Conservation (phyloP, 1,140 invertebrate genomes). For the Drosophila ohnishii region DNA sequence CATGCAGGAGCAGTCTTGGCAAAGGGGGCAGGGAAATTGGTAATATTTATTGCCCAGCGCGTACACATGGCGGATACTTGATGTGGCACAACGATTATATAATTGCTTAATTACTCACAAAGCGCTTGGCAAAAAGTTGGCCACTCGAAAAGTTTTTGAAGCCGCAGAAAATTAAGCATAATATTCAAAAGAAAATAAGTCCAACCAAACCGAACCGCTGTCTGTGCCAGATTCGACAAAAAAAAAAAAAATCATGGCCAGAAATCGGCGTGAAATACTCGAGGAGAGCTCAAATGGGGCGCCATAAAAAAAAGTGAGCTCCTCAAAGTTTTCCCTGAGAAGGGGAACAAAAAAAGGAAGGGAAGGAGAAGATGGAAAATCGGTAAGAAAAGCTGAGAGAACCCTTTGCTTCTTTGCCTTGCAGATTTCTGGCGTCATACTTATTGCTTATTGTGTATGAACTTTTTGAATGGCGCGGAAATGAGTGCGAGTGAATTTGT, state of each 20-base stretch:
- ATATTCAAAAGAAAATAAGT: slow-evolving; percentile 59
- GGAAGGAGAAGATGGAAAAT: neutral
- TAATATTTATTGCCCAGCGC: slow-evolving; percentile 39
- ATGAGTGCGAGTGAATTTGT: slow-evolving; percentile 29
- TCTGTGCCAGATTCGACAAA: slow-evolving; percentile 23
- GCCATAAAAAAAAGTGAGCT: slow-evolving; percentile 43
- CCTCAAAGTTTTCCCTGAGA: slow-evolving; percentile 42
- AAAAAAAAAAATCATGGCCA: slow-evolving; percentile 43
- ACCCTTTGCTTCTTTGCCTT: slow-evolving; percentile 45
- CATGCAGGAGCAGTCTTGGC: neutral
- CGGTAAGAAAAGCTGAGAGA: neutral
- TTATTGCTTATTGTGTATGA: slow-evolving; percentile 66
- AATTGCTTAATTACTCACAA: slow-evolving; percentile 72
- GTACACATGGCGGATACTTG: slow-evolving; percentile 39
- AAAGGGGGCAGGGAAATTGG: slow-evolving; percentile 16
- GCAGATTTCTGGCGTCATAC: slow-evolving; percentile 57
- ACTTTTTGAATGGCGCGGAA: slow-evolving; percentile 44
- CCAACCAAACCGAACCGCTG: slow-evolving; percentile 23
- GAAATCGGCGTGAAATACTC: slow-evolving; percentile 77
- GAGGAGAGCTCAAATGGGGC: slow-evolving; percentile 52
- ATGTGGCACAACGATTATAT: slow-evolving; percentile 42
- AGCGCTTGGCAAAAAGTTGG: slow-evolving; percentile 39
- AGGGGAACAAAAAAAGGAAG: neutral
- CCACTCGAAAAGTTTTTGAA: slow-evolving; percentile 28
- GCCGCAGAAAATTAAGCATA: slow-evolving; percentile 53